phyloP scores from a whole-genome alignment of 2,113 vertebrate genomes.

The Uropsilus gracilis region DNA sequence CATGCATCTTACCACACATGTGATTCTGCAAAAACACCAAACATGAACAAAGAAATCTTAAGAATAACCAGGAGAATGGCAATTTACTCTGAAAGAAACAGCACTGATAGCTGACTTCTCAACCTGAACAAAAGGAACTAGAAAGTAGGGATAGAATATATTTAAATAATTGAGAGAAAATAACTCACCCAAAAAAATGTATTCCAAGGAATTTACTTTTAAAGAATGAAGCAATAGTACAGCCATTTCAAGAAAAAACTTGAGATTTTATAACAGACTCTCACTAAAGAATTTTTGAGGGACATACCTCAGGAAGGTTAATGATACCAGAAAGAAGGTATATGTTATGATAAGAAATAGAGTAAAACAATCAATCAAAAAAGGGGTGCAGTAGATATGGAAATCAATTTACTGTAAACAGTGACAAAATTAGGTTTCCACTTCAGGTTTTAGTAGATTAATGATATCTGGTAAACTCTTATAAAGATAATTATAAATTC shows the following conservation, averaged over 20 bases:
- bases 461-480: not conserved
- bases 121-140: not conserved
- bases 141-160: not conserved
- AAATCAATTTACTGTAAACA: conserved; percentile 14
- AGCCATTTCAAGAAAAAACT: not conserved
- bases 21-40: not conserved
- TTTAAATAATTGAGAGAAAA: conserved; percentile 30
- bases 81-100: conserved; percentile 24
- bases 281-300: not conserved
- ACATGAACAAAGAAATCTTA: not conserved
- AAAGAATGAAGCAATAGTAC: conserved; percentile 30
- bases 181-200: not conserved
- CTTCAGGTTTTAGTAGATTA: not conserved
- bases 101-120: not conserved
- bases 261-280: not conserved
- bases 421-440: not conserved
- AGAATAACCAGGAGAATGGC: not conserved
- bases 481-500: not conserved
- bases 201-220: conserved; percentile 33
- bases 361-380: not conserved
- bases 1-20: not conserved
- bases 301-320: not conserved
- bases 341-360: not conserved
- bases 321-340: not conserved
- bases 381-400: not conserved